These are phyloP conservation scores for Sphecodes monilicornis DNA, from an alignment of 2,888 invertebrate species.

Conservation along the genomic window DNA sequence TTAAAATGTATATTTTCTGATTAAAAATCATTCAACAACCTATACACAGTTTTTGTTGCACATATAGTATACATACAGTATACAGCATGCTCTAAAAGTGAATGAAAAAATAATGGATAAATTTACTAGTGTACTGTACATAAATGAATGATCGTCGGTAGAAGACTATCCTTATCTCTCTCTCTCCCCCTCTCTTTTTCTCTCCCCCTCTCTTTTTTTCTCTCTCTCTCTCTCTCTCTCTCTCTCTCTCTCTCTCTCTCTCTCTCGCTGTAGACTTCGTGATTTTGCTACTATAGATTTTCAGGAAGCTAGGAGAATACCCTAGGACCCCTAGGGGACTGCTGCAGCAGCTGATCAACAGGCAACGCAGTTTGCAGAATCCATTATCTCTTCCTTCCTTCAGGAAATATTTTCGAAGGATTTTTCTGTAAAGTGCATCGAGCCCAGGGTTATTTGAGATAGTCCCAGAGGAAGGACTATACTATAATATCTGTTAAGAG, in stretches of 20 bases:
- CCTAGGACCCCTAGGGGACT: not conserved
- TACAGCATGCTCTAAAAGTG: no score
- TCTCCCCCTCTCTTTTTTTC: no score
- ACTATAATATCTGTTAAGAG: no score
- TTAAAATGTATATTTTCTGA: no score
- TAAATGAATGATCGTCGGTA: no score
- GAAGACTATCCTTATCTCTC: not conserved
- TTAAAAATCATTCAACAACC: no score
- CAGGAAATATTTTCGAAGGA: not conserved
- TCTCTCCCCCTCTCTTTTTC: not conserved
- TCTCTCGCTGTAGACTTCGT: not conserved
- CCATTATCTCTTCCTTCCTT: not conserved
- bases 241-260: not conserved
- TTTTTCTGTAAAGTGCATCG: not conserved
- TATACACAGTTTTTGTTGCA: no score
- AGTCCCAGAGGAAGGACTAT: not conserved
- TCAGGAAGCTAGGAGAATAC: not conserved
- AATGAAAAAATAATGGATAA: no score
- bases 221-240: not conserved
- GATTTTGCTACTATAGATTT: not conserved
- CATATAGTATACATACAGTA: no score
- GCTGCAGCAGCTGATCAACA: not conserved
- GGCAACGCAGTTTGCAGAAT: not conserved
- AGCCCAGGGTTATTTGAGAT: not conserved
- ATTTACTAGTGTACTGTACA: no score